Base-by-base conservation (phyloP, 2,888 invertebrate species). In the Eupelmus urozonus region DNA sequence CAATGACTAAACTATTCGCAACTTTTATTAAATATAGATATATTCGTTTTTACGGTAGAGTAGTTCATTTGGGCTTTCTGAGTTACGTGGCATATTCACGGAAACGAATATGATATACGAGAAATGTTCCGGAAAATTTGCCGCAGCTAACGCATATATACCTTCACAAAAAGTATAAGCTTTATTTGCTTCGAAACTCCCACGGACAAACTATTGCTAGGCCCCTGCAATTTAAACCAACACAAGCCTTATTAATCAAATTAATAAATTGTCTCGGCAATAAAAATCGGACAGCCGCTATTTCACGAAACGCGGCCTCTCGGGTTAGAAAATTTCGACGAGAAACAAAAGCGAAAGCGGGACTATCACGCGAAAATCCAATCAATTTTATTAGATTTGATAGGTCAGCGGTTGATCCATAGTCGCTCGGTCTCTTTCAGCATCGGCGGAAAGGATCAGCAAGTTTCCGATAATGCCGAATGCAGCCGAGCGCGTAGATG, bases 351-450 rank as follows among this genome's bases (percentile, higher is more conserved):
- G 34, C 3, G 9, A 34, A 34, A 34, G 34, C 34, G 34, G 34
- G 34, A 5, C 3, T 34, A 34, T 34, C 34, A 34, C 34, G 34
- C 34, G 9, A 34, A 67, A 40, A 57, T 42, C 69, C 57, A 42
- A 69, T 57, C 55, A 57, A 57, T 69, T 57, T 69, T 69, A 57
- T 69, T 57, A 67, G 67, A 66, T 66, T 25, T 57, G n/a, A 63
- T 63, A 63, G 7, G 16, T 25, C 18, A 45, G 25, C 42, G 45
- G 25, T 63, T 16, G 45, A 63, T 63, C 45, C 45, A 63, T 63
- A 45, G 63, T 25, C 25, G 45, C 45, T 63, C 25, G 42, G 16
- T 11, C 42, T 18, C 7, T n/a, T n/a, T n/a, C n/a, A n/a, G n/a
- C n/a, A n/a, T n/a, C n/a, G n/a, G n/a, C n/a, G 18, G 25, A 53